Conservation (phyloP, 2,888 invertebrate genomes). For the Clistopyga incitator region DNA sequence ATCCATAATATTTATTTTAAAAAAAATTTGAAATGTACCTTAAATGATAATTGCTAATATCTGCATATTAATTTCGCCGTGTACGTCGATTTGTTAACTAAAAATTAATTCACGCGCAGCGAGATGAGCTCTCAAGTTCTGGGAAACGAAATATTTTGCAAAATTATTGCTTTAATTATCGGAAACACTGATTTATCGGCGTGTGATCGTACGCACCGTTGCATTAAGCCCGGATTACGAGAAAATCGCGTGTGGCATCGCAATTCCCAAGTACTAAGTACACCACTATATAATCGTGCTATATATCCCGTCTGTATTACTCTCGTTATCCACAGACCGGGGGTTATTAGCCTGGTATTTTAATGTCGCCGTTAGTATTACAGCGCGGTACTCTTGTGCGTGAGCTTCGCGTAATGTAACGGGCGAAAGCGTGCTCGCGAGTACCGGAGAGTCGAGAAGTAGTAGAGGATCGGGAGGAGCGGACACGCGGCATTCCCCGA, state of each 20-base stretch:
- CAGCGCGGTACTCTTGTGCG: conserved; percentile 58
- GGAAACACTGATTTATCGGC: not conserved
- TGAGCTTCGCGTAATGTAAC: conserved; percentile 43
- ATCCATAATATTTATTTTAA: too few species aligned
- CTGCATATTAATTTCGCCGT: not conserved
- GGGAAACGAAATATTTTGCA: not conserved
- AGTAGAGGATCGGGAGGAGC: conserved; percentile 47
- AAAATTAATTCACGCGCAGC: not conserved
- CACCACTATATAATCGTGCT: conserved; percentile 27
- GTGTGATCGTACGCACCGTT: not conserved
- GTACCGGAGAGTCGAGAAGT: conserved; percentile 29
- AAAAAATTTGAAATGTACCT: too few species aligned
- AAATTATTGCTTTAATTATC: conserved; percentile 10
- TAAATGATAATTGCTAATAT: not conserved
- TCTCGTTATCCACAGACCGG: conserved; percentile 46
- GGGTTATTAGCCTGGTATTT: conserved; percentile 75
- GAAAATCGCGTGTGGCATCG: conserved; percentile 38
- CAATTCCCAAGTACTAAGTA: conserved; percentile 30
- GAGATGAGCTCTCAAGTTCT: not conserved
- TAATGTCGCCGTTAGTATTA: conserved; percentile 67
- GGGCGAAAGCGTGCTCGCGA: conserved; percentile 21
- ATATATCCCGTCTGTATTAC: conserved; percentile 39
- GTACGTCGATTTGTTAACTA: not conserved
- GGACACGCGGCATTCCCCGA: conserved; percentile 51
- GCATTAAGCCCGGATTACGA: not conserved